phyloP scores from a whole-genome alignment of 2,888 invertebrate genomes.

The Odontocerum albicorne region DNA sequence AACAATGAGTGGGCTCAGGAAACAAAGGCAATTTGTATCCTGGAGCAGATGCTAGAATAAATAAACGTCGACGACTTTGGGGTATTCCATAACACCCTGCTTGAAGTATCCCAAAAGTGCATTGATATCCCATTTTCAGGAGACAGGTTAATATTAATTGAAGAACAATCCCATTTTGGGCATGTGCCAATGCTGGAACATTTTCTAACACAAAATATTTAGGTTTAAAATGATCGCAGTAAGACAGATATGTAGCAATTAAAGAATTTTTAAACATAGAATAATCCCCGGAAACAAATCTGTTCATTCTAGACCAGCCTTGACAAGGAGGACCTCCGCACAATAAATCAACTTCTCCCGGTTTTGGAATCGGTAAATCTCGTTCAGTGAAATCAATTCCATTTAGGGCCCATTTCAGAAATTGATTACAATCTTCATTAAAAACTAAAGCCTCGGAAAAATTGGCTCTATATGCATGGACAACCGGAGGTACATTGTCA shows the following conservation, averaged over 20 bases:
- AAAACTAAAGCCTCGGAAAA: constrained; percentile 53
- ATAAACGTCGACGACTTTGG: constrained; percentile 53
- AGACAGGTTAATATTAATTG: constrained; percentile 53
- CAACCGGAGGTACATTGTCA: constrained; percentile 48
- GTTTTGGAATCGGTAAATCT: constrained; percentile 45
- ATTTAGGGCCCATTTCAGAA: constrained; percentile 36
- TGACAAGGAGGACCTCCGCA: constrained; percentile 62
- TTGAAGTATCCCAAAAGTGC: constrained; percentile 56
- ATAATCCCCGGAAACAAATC: constrained; percentile 53
- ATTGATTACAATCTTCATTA: constrained; percentile 52
- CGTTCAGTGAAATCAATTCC: constrained; percentile 21
- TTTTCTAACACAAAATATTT: constrained; percentile 58
- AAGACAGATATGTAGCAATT: constrained; percentile 54
- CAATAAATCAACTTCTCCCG: constrained; percentile 56
- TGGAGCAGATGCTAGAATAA: constrained; percentile 58
- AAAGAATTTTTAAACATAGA: constrained; percentile 58
- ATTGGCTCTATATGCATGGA: constrained; percentile 49
- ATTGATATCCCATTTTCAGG: constrained; percentile 57
- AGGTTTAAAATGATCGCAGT: constrained; percentile 58
- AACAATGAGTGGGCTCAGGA: constrained; percentile 55
- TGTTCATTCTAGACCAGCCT: constrained; percentile 59
- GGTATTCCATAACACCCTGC: constrained; percentile 59
- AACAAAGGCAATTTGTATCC: constrained; percentile 51
- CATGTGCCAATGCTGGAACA: constrained; percentile 57
- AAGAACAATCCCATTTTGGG: constrained; percentile 52